Base-by-base conservation (phyloP, 2,797 vertebrate genomes). In the Tympanoctomys barrerae region DNA sequence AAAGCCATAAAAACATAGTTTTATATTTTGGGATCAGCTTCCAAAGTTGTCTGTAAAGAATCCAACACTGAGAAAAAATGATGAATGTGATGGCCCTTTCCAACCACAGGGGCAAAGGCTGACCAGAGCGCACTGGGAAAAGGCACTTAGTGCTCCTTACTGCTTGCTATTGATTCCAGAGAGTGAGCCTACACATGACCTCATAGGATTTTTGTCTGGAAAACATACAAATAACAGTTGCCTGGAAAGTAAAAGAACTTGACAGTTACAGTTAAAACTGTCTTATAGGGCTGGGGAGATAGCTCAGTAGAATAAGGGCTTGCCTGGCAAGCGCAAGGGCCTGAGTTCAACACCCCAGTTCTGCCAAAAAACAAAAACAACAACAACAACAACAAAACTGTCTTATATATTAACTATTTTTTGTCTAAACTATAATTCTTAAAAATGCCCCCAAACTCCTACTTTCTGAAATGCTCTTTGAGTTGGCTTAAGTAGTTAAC, bases 381-480 rank as follows among this genome's bases (percentile, higher is more conserved):
- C 42, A 57, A 57, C 13, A 57, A 57, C 42, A 57, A 57, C 13
- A 57, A 57, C 42, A 57, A 57, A 57, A 57, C 49, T 57, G 16
- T 57, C 14, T 57, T 57, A 54, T 13, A 57, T 57, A 93, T 78
- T 57, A 71, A 91, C 9, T 24, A 73, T 81, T 96, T 87, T 77
- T 52, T 36, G 75, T 52, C 16, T 57, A 64, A 81, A 68, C 21
- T 12, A 86, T 24, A 11, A 84, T 90, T 95, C 64, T 90, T 89
- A 84, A 68, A 9, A 46, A 93, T 87, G n/a, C 12, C 54, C 75
- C n/a, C 61, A 84, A 91, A 78, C 9, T 71, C 2, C 77, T 59
- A 36, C 9, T 75, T 96, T 96, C 68, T 82, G 28, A 94, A 82
- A 90, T 49, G 39, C 21, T 89, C 84, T 89, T 84, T 88, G 39